phyloP scores from a whole-genome alignment of 2,113 vertebrate species.

The Alaudala cheleensis region DNA sequence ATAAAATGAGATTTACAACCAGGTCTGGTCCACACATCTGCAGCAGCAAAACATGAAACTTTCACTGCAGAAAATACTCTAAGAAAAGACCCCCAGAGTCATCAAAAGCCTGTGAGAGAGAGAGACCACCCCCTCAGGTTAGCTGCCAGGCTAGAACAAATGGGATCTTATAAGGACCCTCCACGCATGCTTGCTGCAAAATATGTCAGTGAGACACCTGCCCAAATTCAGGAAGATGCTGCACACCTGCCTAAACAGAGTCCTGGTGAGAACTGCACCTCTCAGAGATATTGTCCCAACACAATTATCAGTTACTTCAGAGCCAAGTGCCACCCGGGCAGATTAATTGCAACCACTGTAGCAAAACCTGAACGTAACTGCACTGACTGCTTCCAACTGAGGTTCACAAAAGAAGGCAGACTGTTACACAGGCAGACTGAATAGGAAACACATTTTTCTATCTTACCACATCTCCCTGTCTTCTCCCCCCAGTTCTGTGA shows the following conservation, averaged over 20 bases:
- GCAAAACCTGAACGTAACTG: background rate
- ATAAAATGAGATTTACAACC: background rate
- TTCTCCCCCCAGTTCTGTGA: background rate
- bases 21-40: background rate
- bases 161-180: background rate
- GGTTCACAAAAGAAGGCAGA: background rate
- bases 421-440: background rate
- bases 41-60: background rate
- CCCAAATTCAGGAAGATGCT: background rate
- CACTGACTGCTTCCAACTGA: background rate
- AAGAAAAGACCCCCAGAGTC: background rate
- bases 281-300: background rate
- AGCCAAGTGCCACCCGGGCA: background rate
- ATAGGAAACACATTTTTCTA: background rate
- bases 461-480: background rate
- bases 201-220: background rate
- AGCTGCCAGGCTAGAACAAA: background rate
- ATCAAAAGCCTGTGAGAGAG: background rate
- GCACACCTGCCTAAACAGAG: background rate
- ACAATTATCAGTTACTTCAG: background rate
- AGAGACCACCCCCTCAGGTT: background rate
- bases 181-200: fast-evolving
- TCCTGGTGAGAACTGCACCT: background rate
- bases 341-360: background rate
- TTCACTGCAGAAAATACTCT: background rate